phyloP scores from a whole-genome alignment of 64 coral and sea anemone genomes.

The Stichodactyla mertensii region DNA sequence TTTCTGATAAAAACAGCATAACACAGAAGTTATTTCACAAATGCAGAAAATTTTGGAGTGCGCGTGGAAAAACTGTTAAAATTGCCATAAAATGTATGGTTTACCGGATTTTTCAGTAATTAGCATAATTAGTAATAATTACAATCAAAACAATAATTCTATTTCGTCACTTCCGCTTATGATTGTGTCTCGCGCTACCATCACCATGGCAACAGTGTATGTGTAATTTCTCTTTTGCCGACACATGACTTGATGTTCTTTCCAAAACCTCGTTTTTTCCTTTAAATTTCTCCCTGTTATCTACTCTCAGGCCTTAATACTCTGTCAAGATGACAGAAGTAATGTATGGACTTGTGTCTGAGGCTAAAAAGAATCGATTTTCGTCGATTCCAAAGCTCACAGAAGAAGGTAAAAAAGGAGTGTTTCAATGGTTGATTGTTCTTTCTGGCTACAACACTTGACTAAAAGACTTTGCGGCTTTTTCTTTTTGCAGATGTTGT shows the following conservation, averaged over 20 bases:
- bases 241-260: slow-evolving; percentile 7
- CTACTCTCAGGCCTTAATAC: not conserved
- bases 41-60: no score
- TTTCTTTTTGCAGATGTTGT: slow-evolving; percentile 80
- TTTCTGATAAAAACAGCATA: no score
- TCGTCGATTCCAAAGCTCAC: slow-evolving; percentile 92
- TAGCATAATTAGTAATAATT: not conserved
- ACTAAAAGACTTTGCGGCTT: slow-evolving; percentile 33
- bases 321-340: slow-evolving; percentile 88
- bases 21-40: no score
- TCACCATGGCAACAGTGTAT: slow-evolving; percentile 25
- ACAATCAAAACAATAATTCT: not conserved
- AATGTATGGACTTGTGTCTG: slow-evolving; percentile 77
- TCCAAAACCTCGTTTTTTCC: not conserved
- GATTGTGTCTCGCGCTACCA: not conserved
- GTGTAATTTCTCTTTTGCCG: not conserved
- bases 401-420: slow-evolving; percentile 75
- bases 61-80: no score
- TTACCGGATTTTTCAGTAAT: no score
- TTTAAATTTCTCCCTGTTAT: not conserved
- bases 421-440: slow-evolving; percentile 21
- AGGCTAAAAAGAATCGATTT: slow-evolving; percentile 88
- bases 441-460: not conserved
- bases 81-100: no score
- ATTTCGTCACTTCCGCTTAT: not conserved